Conservation (phyloP, 2,888 invertebrate genomes). For the Drosophila quinaria region DNA sequence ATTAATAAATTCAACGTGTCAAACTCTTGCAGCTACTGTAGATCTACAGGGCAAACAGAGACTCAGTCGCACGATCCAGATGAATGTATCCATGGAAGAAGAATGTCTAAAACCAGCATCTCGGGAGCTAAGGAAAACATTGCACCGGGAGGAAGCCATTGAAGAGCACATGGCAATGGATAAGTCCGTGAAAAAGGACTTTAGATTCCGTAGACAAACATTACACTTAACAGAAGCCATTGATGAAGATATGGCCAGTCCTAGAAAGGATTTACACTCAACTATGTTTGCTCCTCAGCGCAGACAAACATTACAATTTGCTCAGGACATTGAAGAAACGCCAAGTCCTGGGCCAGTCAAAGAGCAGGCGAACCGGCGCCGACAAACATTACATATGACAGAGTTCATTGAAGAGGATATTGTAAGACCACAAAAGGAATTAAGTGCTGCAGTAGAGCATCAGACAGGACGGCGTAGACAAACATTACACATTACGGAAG, state of each 20-base stretch:
- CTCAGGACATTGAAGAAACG: constrained; percentile 28
- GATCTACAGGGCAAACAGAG: background rate
- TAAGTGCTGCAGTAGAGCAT: background rate
- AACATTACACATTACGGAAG: constrained; percentile 4
- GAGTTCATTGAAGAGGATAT: constrained; percentile 2
- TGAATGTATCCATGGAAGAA: constrained; percentile 28
- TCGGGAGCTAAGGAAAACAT: constrained; percentile 19
- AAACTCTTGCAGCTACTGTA: background rate
- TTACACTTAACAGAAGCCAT: constrained; percentile 19
- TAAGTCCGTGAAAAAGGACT: background rate
- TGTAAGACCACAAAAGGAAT: background rate
- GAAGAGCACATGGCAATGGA: background rate
- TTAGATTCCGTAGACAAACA: constrained; percentile 15
- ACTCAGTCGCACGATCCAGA: constrained; percentile 21
- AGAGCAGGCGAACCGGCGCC: background rate
- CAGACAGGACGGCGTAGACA: constrained; percentile 5
- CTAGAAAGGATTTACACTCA: background rate
- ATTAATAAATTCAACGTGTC: background rate
- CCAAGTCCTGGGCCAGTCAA: background rate
- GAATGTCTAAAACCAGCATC: background rate
- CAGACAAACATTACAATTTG: constrained; percentile 24
- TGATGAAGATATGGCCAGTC: constrained; percentile 12
- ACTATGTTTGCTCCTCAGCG: background rate
- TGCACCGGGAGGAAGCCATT: constrained; percentile 23
- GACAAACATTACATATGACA: background rate